Evolutionary conservation across 2,888 invertebrate species (phyloP).

Genomic region (Eupithecia inturbata): DNA sequence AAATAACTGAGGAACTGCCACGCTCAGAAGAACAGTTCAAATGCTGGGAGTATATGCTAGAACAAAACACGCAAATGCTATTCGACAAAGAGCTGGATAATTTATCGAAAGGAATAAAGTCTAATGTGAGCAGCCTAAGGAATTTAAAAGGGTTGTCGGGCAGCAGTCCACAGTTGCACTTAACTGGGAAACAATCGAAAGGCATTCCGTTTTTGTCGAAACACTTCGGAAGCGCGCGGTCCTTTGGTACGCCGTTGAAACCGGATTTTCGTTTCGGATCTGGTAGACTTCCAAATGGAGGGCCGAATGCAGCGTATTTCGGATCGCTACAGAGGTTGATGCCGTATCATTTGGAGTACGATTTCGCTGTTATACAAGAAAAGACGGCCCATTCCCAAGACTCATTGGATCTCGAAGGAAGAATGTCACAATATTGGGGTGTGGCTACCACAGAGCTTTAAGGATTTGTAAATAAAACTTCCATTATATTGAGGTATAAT

Average conservation of each 20-base stretch:
- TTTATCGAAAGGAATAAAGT: conserved; percentile 86
- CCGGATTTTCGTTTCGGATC: conserved; percentile 84
- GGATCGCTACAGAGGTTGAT: conserved; percentile 92
- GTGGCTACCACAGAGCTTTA: conserved; percentile 94
- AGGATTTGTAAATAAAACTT: conserved; percentile 78
- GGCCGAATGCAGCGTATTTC: conserved; percentile 94
- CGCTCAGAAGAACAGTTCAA: conserved; percentile 94
- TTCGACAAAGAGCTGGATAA: conserved; percentile 95
- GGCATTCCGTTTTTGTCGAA: conserved; percentile 86
- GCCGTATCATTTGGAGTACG: conserved; percentile 92
- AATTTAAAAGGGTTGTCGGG: conserved; percentile 86
- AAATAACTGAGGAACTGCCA: conserved; percentile 65
- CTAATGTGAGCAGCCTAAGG: conserved; percentile 80
- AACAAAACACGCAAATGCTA: conserved; percentile 93
- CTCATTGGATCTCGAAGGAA: conserved; percentile 90
- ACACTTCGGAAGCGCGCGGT: conserved; percentile 91
- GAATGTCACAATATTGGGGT: conserved; percentile 96
- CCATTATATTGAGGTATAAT: conserved; percentile 59
- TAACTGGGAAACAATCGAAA: conserved; percentile 72
- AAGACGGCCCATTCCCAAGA: conserved; percentile 87
- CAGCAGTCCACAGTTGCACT: conserved; percentile 88
- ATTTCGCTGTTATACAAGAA: conserved; percentile 93
- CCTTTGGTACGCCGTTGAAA: conserved; percentile 87
- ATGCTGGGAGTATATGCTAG: conserved; percentile 97
- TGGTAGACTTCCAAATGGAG: conserved; percentile 87